Evolutionary conservation across 2,888 invertebrate genomes (phyloP), one percentile per base, ranked within the genome.

Genomic region (Drosophila mercatorum): DNA sequence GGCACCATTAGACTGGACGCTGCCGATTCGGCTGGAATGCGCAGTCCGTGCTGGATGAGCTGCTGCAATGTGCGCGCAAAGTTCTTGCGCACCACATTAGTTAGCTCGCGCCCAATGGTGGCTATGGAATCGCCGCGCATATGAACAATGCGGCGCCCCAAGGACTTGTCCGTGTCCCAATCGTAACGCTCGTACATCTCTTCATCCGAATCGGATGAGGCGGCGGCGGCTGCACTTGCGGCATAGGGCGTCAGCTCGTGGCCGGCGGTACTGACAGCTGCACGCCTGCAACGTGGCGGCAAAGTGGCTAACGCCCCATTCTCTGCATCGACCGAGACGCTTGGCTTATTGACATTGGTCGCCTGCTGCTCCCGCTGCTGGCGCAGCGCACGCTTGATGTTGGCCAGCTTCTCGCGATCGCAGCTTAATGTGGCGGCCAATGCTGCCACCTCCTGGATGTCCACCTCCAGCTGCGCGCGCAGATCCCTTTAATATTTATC

Each of bases 11-110:
- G 96, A 72, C 95, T 95, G 11, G 91, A 85, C 0, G 91, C 89
- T 1, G 91, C 87, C 51, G 90, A 85, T 36, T 90, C 90, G 17
- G 81, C 94, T 36, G 89, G 90, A 91, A 67, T 94, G 92, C 93
- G 94, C 91, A 98, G 94, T 0, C 99, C 99, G 93, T 99, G 99
- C 91, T 99, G 97, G 80, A 99, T 95, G 36, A 99, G 94, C 91
- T 98, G 98, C 80, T 98, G 94, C 74, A 99, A 94, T 58, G 98
- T 97, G n/a, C 96, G 94, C 17, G 98, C 96, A 63, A 99, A 94
- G 88, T 98, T 97, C 93, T 98, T 98, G 38, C 99, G 94, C 6
- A 99, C 98, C 53, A 97, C 96, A 28, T 96, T 95, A 0, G 98
- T 97, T 56, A 99, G 92, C 77, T 97, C 97, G 72, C 97, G 96